Evolutionary conservation across 2,888 invertebrate genomes (phyloP).

Genomic region (Coecobrya sp.): DNA sequence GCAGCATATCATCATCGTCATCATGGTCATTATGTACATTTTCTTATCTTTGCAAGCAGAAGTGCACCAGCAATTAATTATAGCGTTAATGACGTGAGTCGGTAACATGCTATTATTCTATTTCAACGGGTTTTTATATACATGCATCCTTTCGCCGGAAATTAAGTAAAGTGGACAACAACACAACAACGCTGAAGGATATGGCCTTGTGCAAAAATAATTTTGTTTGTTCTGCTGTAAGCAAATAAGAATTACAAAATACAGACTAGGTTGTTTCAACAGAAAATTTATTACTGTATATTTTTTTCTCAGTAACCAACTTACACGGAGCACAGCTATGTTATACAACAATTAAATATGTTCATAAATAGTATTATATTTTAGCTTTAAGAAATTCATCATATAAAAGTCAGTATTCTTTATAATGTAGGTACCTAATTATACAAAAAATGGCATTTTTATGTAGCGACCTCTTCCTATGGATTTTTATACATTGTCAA

Average conservation of each 20-base stretch:
- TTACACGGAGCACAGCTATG: too few relatives aligned
- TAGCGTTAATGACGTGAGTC: slow-evolving; percentile 59
- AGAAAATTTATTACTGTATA: too few relatives aligned
- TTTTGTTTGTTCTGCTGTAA: too few relatives aligned
- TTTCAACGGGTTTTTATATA: neutral
- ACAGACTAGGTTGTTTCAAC: too few relatives aligned
- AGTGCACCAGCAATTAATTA: slow-evolving; percentile 68
- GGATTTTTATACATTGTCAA: neutral
- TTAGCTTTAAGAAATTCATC: neutral
- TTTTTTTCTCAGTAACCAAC: too few relatives aligned
- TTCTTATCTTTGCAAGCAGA: slow-evolving; percentile 49
- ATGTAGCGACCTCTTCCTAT: neutral
- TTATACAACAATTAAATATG: too few relatives aligned
- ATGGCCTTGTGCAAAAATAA: too few relatives aligned
- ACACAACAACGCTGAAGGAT: too few relatives aligned
- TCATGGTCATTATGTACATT: neutral
- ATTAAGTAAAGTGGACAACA: too few relatives aligned
- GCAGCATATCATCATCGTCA: slow-evolving; percentile 32
- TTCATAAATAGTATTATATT: too few relatives aligned
- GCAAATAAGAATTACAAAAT: too few relatives aligned
- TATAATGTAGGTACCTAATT: neutral
- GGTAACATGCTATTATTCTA: neutral
- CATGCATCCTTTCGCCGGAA: neutral
- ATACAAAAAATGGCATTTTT: neutral
- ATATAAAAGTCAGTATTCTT: neutral